Evolutionary conservation across 1,140 invertebrate genomes (phyloP).

Genomic region (Agraylea sexmaculata): DNA sequence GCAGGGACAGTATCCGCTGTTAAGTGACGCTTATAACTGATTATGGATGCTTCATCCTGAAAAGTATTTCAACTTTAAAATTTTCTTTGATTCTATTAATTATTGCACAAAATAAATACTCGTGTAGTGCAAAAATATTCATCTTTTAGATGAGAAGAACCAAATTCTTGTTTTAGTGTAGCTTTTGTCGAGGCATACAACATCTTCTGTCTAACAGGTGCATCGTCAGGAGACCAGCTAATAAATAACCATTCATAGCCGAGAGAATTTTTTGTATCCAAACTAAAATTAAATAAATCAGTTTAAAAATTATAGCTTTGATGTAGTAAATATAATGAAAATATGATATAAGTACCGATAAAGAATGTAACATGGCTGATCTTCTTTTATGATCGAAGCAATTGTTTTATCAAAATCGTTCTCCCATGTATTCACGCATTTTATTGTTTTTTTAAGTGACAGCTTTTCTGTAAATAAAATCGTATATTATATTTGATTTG

Average conservation of each 20-base stretch:
- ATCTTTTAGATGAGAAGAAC: constrained; percentile 84
- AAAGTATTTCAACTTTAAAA: constrained; percentile 18
- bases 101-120: constrained; percentile 37
- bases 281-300: constrained; percentile 33
- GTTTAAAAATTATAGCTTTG: constrained; percentile 1
- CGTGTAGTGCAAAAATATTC: constrained; percentile 76
- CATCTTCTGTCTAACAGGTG: constrained; percentile 92
- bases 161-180: constrained; percentile 94
- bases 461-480: constrained; percentile 60
- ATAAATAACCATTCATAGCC: constrained; percentile 92
- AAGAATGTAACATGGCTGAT: constrained; percentile 88
- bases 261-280: constrained; percentile 66
- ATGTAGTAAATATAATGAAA: not conserved
- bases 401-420: constrained; percentile 79
- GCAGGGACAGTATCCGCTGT: constrained; percentile 67
- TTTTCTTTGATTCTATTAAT: constrained; percentile 2
- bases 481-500: not conserved
- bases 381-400: constrained; percentile 62
- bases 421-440: constrained; percentile 68
- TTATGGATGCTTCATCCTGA: constrained; percentile 68
- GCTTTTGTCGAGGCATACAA: constrained; percentile 97
- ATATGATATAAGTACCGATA: constrained; percentile 47
- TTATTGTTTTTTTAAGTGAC: constrained; percentile 50
- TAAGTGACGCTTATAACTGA: constrained; percentile 72
- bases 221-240: constrained; percentile 86